These are phyloP conservation scores for Meloidogyne floridensis DNA, from an alignment of 1,140 invertebrate genomes.

Conservation along the genomic window DNA sequence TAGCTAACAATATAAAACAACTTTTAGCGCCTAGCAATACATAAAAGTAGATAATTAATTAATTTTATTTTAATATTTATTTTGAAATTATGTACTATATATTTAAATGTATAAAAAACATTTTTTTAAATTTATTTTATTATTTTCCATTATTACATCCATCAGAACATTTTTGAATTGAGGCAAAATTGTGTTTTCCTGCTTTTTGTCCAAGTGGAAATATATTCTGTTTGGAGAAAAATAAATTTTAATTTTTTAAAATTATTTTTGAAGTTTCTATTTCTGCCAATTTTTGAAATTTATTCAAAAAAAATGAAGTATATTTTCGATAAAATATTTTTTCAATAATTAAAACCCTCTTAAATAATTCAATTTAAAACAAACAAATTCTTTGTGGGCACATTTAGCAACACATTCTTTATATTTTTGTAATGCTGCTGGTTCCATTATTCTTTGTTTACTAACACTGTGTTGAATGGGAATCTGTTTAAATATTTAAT, in stretches of 20 bases:
- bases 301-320: no score
- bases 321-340: no score
- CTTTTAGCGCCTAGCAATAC: conserved; percentile 19
- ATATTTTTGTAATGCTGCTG: not conserved
- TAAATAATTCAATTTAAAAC: not conserved
- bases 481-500: not conserved
- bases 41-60: not conserved
- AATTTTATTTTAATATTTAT: not conserved
- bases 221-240: not conserved
- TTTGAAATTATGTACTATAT: no score
- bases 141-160: conserved; percentile 2
- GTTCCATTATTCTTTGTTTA: not conserved
- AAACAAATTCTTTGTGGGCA: not conserved
- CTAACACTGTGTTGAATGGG: not conserved
- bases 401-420: not conserved
- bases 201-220: not conserved
- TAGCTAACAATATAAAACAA: conserved; percentile 35
- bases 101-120: no score
- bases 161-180: conserved; percentile 7
- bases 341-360: no score
- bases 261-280: no score
- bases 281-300: no score
- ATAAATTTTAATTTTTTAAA: no score
- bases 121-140: not conserved
- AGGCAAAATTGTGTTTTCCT: not conserved